Percentiles rank a stretch among this genome's conserved stretches.
Conservation (phyloP, 1,140 invertebrate species). For the Nautilus pompilius region DNA sequence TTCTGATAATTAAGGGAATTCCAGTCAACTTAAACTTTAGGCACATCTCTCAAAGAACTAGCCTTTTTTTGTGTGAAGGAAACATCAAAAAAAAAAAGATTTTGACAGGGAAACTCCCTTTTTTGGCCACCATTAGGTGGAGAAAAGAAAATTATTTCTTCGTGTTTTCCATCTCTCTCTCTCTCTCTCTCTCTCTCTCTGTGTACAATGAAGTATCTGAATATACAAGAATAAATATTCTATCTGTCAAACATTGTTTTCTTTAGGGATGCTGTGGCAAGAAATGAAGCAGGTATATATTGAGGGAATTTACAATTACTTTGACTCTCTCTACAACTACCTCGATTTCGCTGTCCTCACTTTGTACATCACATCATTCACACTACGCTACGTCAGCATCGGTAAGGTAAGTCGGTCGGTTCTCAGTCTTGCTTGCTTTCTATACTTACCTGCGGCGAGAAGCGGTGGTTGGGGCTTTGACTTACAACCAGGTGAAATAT, state of each 20-base stretch:
- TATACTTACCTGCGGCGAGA: neutral
- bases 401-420: constrained; percentile 35
- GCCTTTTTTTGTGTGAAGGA: no score
- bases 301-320: constrained; percentile 43
- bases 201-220: neutral
- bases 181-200: neutral
- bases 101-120: no score
- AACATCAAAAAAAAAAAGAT: no score
- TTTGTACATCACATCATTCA: constrained; percentile 49
- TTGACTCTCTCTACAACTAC: constrained; percentile 49
- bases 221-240: neutral
- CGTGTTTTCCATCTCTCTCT: neutral
- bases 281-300: constrained; percentile 49
- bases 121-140: no score
- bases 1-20: no score
- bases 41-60: no score
- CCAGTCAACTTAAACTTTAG: no score
- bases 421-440: no score
- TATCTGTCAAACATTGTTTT: neutral
- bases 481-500: no score
- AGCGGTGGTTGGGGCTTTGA: no score
- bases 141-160: neutral
- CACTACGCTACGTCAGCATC: constrained; percentile 34
- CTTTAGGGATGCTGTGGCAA: constrained; percentile 47
- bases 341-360: constrained; percentile 46